A percentile compares a stretch with the other conserved stretches of the same genome.
Conservation (phyloP, 1,140 invertebrate genomes). For the Physella acuta region DNA sequence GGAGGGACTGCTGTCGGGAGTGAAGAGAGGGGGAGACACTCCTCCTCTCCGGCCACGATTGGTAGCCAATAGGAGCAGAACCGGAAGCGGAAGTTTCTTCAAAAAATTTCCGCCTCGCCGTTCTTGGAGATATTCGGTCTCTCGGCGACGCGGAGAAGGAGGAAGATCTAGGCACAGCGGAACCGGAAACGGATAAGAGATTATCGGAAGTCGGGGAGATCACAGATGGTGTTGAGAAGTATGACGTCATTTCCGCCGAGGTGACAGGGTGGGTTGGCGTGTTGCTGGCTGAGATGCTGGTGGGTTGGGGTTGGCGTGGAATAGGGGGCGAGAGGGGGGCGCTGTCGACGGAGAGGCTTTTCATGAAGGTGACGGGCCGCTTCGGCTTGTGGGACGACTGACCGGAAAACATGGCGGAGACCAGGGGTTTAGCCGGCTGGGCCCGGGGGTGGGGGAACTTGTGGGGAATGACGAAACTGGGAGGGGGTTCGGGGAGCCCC, state of each 20-base stretch:
- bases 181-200: conserved; percentile 5
- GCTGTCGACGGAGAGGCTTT: conserved; percentile 34
- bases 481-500: conserved; percentile 27
- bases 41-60: conserved; percentile 40
- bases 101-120: conserved; percentile 42
- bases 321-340: neutral
- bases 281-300: conserved; percentile 19
- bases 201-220: neutral
- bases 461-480: conserved; percentile 35
- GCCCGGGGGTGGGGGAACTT: conserved; percentile 1
- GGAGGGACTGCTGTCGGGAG: conserved; percentile 7
- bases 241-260: conserved; percentile 3
- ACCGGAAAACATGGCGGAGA: neutral
- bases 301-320: neutral
- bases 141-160: conserved; percentile 16
- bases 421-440: conserved; percentile 17
- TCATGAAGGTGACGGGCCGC: conserved; percentile 28
- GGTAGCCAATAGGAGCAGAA: conserved; percentile 12
- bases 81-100: conserved; percentile 23
- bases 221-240: neutral
- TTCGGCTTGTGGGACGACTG: neutral
- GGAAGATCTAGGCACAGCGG: neutral
- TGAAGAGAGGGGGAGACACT: neutral
- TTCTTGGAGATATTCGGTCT: conserved; percentile 36
- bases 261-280: conserved; percentile 27